Evolutionary conservation across 2,888 invertebrate genomes (phyloP), one percentile per base, ranked within the genome.

Genomic region (Drosophila mimica): DNA sequence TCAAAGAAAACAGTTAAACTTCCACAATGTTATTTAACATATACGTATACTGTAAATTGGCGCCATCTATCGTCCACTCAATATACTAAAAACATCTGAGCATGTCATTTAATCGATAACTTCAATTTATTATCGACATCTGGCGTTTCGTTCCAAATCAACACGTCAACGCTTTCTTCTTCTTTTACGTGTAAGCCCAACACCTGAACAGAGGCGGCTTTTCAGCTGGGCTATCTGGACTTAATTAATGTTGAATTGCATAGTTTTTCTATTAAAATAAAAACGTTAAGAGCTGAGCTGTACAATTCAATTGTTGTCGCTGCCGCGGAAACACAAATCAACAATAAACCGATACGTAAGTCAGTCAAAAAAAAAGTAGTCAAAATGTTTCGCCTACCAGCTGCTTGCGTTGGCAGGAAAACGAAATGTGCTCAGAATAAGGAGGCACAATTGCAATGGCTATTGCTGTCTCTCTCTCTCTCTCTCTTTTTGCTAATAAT

Each of bases 341-440:
- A 57, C 46, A 25, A 31, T 25, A 51, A 63, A 54, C 51, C 53
- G 60, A 81, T 72, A 74, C 70, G 83, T 82, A 82, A 85, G 81
- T 82, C 38, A 52, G 8, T 31, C 49, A 57, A 48, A 28, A 34
- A 36, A 48, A 48, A 11, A 4, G 6, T 25, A 15, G n/a, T 4
- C 13, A 6, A 9, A 20, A 9, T 31, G n/a, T 43, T 34, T 62
- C 25, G 48, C 34, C 51, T 36, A 66, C 79, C 89, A 88, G 84
- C 89, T 86, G 85, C 85, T 83, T 85, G 86, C 88, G 83, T 88
- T 84, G 84, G 78, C 86, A 79, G 76, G 70, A 87, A 75, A 76
- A 38, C 40, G 61, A 31, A 68, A 64, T 54, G 69, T 72, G 70
- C 56, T 36, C 28, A 43, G 25, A 48, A 68, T 25, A 51, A 64